These are phyloP conservation scores for Melanotaenia pygmaea DNA, from an alignment of 2,797 vertebrate species.

Conservation along the genomic window DNA sequence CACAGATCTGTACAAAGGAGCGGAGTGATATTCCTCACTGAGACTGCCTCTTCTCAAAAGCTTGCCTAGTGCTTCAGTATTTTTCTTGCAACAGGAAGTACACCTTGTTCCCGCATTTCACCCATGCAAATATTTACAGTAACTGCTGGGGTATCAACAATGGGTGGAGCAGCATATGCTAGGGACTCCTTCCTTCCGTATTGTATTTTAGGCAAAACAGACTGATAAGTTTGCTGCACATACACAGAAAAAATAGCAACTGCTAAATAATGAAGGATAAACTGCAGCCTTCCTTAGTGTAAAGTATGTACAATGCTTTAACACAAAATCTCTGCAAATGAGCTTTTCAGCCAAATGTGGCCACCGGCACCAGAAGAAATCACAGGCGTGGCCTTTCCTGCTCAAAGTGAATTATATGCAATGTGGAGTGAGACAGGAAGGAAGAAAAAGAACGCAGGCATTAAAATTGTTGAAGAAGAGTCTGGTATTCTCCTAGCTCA, in stretches of 20 bases:
- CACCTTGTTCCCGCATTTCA: constrained; percentile 77
- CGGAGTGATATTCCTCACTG: neutral
- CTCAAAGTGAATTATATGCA: constrained; percentile 51
- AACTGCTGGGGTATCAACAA: constrained; percentile 72
- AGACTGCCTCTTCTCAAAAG: constrained; percentile 33
- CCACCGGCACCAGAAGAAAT: constrained; percentile 48
- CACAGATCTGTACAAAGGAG: constrained; percentile 6
- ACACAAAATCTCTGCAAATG: constrained; percentile 11
- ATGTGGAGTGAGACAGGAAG: constrained; percentile 67
- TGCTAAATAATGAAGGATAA: constrained; percentile 27
- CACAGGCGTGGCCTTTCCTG: constrained; percentile 61
- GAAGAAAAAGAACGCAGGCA: constrained; percentile 47
- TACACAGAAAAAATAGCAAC: neutral
- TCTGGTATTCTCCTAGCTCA: constrained; percentile 66
- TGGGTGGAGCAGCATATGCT: constrained; percentile 56
- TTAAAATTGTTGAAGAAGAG: constrained; percentile 70
- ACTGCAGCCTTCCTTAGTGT: constrained; percentile 3
- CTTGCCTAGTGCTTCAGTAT: constrained; percentile 27
- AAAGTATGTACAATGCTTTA: neutral
- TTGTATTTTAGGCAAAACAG: constrained; percentile 48
- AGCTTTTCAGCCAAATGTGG: constrained; percentile 14
- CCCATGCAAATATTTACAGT: constrained; percentile 82
- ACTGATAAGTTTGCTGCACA: constrained; percentile 45
- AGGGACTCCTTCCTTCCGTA: constrained; percentile 69
- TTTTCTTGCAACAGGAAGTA: constrained; percentile 76